Evolutionary conservation across 2,113 vertebrate genomes (phyloP), one percentile per base, ranked within the genome.

Genomic region (Cichladusa arquata): DNA sequence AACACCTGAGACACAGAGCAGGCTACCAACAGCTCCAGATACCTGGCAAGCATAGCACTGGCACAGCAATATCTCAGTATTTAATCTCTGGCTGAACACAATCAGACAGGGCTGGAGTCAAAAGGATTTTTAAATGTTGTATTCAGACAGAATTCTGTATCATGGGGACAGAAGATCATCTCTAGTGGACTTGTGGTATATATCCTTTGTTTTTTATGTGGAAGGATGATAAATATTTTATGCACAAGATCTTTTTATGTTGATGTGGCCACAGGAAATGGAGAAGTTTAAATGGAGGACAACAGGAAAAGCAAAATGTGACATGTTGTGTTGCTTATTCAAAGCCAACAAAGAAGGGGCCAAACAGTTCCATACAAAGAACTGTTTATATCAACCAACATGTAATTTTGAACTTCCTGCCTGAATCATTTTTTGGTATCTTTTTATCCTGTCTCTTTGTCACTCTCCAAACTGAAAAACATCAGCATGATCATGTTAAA

Each of bases 271-370:
- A 74, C 64, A 78, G 94, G 83, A 95, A 92, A 90, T 3, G 20
- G 51, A 86, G 64, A 86, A 62, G 85, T 94, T 94, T 93, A 94
- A 92, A 84, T 5, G 2, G 38, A 94, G 83, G 86, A 84, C 73
- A 87, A 24, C 47, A 48, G 47, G 90, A 96, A 82, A 93, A 93
- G 72, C 56, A 18, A 81, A 88, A 58, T 78, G 64, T 64, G 86
- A 73, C 64, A 48, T 4, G 57, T 51, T 48, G 24, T 70, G 31
- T 60, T 93, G 56, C 69, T 91, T 78, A 81, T 88, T 86, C 72
- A 83, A 86, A 86, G 64, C 33, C 64, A 54, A 7, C 8, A 4
- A 81, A 88, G 72, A 86, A 24, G 54, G 38, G 56, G 47, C 78
- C 51, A 64, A 92, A 74, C 47, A 91, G 47, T 36, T 88, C 86